Conservation (phyloP, 2,797 vertebrate species). For the Gephyroberyx darwinii region DNA sequence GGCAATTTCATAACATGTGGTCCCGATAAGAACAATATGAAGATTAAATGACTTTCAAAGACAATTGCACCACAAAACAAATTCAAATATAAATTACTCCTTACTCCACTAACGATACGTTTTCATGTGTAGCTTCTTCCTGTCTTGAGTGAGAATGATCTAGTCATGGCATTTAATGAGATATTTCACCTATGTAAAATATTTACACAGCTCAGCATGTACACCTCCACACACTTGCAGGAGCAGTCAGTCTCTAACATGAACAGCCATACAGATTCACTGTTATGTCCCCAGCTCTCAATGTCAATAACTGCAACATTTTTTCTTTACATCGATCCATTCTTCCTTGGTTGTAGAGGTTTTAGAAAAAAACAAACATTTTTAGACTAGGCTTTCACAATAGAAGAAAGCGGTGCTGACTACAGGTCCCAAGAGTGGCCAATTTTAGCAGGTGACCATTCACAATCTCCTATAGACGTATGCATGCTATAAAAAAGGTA, state of each 20-base stretch:
- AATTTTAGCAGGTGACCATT: background rate
- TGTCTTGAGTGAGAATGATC: slow-evolving; percentile 1
- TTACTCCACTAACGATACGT: slow-evolving; percentile 23
- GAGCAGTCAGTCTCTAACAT: no score
- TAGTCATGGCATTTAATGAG: slow-evolving; percentile 16
- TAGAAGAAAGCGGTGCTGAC: background rate
- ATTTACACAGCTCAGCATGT: background rate
- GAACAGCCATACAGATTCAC: background rate
- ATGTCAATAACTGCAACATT: background rate
- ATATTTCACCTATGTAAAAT: slow-evolving; percentile 11
- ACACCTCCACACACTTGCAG: background rate
- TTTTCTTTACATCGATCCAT: background rate
- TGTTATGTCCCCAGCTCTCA: background rate
- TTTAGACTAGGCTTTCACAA: background rate
- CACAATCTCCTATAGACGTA: background rate
- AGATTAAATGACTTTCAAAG: slow-evolving; percentile 34
- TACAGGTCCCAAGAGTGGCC: background rate
- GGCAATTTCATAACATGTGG: slow-evolving; percentile 44
- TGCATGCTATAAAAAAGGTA: slow-evolving; percentile 30
- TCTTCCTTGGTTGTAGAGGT: background rate
- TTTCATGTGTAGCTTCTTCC: slow-evolving; percentile 10
- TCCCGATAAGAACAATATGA: slow-evolving; percentile 52
- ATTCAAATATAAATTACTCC: slow-evolving; percentile 37
- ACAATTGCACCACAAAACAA: slow-evolving; percentile 44
- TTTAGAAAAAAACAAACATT: background rate